Evolutionary conservation across 2,113 vertebrate genomes (phyloP), one percentile per base, ranked within the genome.

Genomic region (Megaceryle torquata): DNA sequence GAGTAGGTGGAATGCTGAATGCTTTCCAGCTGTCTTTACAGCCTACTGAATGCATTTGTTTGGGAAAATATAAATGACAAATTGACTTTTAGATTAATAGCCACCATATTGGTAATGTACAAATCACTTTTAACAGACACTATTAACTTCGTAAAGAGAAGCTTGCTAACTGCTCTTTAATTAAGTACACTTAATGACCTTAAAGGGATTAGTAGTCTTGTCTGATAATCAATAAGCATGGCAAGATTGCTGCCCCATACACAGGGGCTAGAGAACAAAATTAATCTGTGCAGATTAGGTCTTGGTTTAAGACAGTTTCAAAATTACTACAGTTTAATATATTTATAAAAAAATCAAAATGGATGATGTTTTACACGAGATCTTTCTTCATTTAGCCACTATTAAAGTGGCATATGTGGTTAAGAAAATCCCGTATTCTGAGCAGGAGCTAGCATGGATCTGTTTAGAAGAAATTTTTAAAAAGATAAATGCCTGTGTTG

Each of bases 141-240:
- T 97, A 97, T 98, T 98, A 98, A 98, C 97, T 98, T 97, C 94
- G 97, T 96, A 97, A 97, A 97, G 98, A 97, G 98, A 98, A 93
- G 95, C 97, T 97, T 97, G 97, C 98, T 99, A 99, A 99, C 98
- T 99, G 98, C 98, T 98, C 98, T 99, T 99, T 99, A 99, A 99
- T 99, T 99, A 99, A 99, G 99, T 99, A 98, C 98, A 98, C 98
- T 98, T 99, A 99, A 99, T 99, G 99, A 99, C 99, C 98, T 99
- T 98, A 99, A 99, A 98, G 98, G 98, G 99, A 99, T 99, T 99
- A 99, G 98, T 98, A 98, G 98, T 96, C 98, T 99, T 98, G 98
- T 98, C 98, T 99, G 98, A 98, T 99, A 99, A 99, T 99, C 99
- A 99, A 99, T 99, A 99, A 98, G 98, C 98, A 98, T 98, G 98